Percentiles rank a stretch among this genome's conserved stretches.
Conservation (phyloP, 2,888 invertebrate species). For the Heliconius hortense region DNA sequence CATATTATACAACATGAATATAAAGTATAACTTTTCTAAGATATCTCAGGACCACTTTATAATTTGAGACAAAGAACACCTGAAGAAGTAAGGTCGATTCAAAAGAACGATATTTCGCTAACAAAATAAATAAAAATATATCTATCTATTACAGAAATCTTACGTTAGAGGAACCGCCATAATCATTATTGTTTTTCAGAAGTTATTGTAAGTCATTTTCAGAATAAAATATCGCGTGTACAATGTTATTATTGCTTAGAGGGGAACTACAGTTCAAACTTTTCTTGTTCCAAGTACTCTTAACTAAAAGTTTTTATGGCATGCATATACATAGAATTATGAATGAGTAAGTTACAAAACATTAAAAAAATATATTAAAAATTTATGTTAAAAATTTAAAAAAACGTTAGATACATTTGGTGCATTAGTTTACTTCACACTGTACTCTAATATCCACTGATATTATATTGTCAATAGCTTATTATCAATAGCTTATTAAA, state of each 20-base stretch:
- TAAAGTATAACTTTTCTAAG: too few relatives aligned
- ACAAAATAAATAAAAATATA: too few relatives aligned
- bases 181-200: conserved; percentile 5
- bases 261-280: conserved; percentile 5
- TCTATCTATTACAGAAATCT: not conserved
- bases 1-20: too few relatives aligned
- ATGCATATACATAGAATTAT: not conserved
- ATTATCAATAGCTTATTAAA: too few relatives aligned
- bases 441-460: too few relatives aligned
- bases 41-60: too few relatives aligned
- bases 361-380: not conserved
- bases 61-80: too few relatives aligned
- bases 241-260: conserved; percentile 13
- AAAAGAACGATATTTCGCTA: too few relatives aligned
- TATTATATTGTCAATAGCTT: too few relatives aligned
- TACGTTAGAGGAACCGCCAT: not conserved
- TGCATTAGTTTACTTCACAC: too few relatives aligned
- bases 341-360: not conserved
- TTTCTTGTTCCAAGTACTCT: conserved; percentile 14
- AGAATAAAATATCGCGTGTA: conserved; percentile 20
- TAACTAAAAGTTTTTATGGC: conserved; percentile 1
- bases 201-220: conserved; percentile 10
- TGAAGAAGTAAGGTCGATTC: too few relatives aligned
- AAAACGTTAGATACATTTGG: not conserved
- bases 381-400: not conserved